Conservation (phyloP, 2,888 invertebrate species). For the Chaitophorus viminalis region DNA sequence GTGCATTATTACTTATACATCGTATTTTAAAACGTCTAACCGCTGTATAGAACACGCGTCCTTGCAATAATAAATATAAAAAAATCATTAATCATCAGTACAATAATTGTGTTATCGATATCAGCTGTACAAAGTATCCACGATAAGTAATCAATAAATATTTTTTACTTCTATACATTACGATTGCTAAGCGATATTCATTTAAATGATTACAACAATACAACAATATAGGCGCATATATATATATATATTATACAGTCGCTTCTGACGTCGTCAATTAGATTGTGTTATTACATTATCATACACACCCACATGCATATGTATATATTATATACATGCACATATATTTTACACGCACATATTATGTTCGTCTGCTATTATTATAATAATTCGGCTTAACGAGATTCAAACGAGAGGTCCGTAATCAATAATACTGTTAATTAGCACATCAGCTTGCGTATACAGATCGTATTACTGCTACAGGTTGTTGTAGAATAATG, state of each 20-base stretch:
- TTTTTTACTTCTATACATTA: background rate
- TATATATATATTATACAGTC: too few species aligned
- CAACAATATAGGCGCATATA: too few species aligned
- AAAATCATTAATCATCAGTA: background rate
- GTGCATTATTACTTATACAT: background rate
- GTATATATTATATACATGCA: background rate
- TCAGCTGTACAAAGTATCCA: background rate
- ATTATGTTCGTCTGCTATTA: background rate
- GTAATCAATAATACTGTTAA: background rate
- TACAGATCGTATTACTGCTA: background rate
- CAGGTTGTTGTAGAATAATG: background rate
- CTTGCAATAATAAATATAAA: background rate
- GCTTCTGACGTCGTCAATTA: background rate
- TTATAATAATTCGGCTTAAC: background rate
- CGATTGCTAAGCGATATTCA: background rate
- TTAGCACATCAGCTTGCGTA: background rate
- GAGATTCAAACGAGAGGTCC: background rate
- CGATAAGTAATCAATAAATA: background rate
- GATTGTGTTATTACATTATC: background rate
- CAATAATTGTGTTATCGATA: background rate
- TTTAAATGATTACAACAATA: background rate
- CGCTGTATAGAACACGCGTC: background rate
- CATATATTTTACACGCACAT: background rate
- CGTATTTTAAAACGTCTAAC: background rate
- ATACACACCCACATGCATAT: background rate